A percentile compares a stretch with the other conserved stretches of the same genome.
Conservation (phyloP, 2,888 invertebrate species). For the Oscheius onirici region DNA sequence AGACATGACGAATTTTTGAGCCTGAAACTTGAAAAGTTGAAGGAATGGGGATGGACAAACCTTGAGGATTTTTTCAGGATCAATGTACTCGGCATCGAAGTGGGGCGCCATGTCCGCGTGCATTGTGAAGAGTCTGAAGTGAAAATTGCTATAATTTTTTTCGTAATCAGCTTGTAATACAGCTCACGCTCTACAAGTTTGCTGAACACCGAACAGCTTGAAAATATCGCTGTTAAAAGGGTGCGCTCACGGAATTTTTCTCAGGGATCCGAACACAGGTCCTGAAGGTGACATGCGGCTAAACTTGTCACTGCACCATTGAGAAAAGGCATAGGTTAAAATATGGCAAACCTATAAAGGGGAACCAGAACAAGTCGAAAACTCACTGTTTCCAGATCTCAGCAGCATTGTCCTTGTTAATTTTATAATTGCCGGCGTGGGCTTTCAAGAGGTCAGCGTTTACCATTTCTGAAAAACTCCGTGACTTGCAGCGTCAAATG, state of each 20-base stretch:
- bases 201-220: too few relatives aligned
- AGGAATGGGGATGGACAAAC: neutral
- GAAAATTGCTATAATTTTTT: neutral
- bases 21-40: neutral
- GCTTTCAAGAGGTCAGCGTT: constrained; percentile 59
- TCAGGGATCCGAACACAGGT: too few relatives aligned
- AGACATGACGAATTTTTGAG: constrained; percentile 61
- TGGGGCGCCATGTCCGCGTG: constrained; percentile 62
- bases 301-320: too few relatives aligned
- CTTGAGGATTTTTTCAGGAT: constrained; percentile 56
- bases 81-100: constrained; percentile 62
- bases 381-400: constrained; percentile 63
- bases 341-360: too few relatives aligned
- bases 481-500: neutral
- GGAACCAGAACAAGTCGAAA: too few relatives aligned
- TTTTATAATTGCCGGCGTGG: constrained; percentile 55
- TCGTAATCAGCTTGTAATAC: neutral
- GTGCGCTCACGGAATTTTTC: too few relatives aligned
- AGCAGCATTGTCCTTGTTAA: constrained; percentile 50
- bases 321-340: too few relatives aligned
- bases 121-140: constrained; percentile 56
- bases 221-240: too few relatives aligned
- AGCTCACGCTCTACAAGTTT: too few relatives aligned
- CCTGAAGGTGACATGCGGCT: too few relatives aligned
- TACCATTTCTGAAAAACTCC: constrained; percentile 35